Evolutionary conservation across 2,888 invertebrate genomes (phyloP), one percentile per base, ranked within the genome.

Genomic region (Coleophora deauratella): DNA sequence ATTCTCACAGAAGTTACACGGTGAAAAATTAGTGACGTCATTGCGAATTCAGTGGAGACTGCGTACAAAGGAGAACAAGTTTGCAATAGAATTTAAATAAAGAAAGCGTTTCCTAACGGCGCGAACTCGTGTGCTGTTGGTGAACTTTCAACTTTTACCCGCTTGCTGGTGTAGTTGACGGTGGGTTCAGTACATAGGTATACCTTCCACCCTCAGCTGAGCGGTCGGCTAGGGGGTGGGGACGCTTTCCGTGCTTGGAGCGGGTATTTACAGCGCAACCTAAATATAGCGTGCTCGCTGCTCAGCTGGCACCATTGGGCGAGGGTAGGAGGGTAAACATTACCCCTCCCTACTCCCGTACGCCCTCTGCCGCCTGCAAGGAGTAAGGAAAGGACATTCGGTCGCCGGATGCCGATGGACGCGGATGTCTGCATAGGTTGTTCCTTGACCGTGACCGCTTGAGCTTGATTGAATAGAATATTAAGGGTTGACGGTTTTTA

Each of bases 11-110:
- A n/a, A n/a, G 21, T 21, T 4, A 6, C 21, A 21, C 21, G 21
- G 3, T 70, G 69, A 76, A 73, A 75, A 77, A 75, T 77, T 75
- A 68, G 68, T 71, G 58, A 53, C 59, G 57, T 57, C 64, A 68
- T 77, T 72, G 62, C 65, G 67, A 76, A 76, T 75, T 76, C 75
- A 69, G 63, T 57, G 54, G 62, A 66, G 70, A 66, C 58, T 80
- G 6, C 13, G 13, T 12, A 85, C 82, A 86, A 81, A 81, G 73
- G 79, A 56, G 71, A 70, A 68, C 76, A 72, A 80, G 85, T 45
- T 88, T 87, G 88, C 87, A 77, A 88, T 86, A 73, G 72, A 78
- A 79, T 82, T 81, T 82, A 76, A 84, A 84, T 81, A 84, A 84
- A 82, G 80, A 81, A 67, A 80, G 64, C 78, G 71, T 72, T 79